These are phyloP conservation scores for Corythornis vintsioides DNA, from an alignment of 2,113 vertebrate species.

Conservation along the genomic window DNA sequence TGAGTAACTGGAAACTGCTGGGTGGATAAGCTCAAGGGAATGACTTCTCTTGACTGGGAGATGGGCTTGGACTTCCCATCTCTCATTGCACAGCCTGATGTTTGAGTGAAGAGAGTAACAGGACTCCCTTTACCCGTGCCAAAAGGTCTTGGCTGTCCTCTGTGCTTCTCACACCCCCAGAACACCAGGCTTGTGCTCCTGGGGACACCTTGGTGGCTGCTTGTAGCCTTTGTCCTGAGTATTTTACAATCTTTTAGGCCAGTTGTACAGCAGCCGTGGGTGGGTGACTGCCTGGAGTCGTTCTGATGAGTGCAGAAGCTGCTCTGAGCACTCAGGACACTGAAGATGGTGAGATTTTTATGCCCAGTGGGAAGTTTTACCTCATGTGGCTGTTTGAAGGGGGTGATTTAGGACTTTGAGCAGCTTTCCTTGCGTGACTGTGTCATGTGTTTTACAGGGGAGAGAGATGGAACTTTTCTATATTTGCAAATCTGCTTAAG, in stretches of 20 bases:
- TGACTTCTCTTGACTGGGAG: neutral
- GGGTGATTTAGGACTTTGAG: neutral
- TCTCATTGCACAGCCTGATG: neutral
- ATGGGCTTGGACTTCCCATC: neutral
- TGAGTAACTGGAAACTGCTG: neutral
- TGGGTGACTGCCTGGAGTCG: neutral
- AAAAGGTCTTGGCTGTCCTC: neutral
- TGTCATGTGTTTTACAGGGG: neutral
- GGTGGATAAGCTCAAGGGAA: neutral
- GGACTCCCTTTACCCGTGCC: neutral
- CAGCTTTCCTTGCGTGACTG: neutral
- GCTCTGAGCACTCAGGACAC: neutral
- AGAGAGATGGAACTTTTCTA: neutral
- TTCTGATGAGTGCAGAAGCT: neutral
- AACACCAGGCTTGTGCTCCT: neutral
- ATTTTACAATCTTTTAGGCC: neutral
- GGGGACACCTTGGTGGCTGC: neutral
- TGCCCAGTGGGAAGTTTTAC: neutral
- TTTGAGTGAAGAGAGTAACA: neutral
- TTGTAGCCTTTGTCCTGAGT: neutral
- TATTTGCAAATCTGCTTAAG: neutral
- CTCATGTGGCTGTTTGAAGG: neutral
- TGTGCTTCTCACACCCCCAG: slow-evolving; percentile 5
- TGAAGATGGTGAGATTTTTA: neutral
- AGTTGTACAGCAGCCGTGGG: neutral